Evolutionary conservation across 2,113 vertebrate species (phyloP).

Genomic region (Lepisosteus oculatus): DNA sequence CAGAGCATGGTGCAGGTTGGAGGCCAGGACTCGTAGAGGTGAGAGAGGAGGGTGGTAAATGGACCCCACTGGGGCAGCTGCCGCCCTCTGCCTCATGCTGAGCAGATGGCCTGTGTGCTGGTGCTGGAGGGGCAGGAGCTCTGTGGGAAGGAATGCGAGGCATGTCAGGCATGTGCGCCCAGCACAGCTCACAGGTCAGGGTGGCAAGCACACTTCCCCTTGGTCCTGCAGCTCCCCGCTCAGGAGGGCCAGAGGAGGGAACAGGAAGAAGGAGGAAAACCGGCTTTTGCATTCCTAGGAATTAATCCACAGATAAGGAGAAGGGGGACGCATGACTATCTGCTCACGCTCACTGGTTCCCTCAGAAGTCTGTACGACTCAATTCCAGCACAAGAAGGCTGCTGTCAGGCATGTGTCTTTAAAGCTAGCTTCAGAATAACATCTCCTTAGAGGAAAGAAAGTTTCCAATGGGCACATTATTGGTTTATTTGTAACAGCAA

Average conservation of each 20-base stretch:
- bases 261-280: neutral
- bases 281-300: slow-evolving; percentile 24
- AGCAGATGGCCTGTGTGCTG: too few species aligned
- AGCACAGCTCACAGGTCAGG: slow-evolving; percentile 32
- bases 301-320: slow-evolving; percentile 22
- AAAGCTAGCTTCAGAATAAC: neutral
- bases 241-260: neutral
- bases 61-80: too few species aligned
- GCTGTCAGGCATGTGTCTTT: too few species aligned
- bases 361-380: too few species aligned
- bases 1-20: too few species aligned
- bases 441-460: neutral
- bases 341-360: too few species aligned
- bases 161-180: slow-evolving; percentile 47
- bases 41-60: too few species aligned
- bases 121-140: slow-evolving; percentile 22
- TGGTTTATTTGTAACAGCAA: too few species aligned
- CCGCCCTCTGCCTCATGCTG: too few species aligned
- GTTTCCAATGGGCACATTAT: too few species aligned
- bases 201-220: slow-evolving; percentile 19
- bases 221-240: slow-evolving; percentile 5
- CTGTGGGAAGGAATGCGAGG: slow-evolving; percentile 42
- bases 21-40: too few species aligned
- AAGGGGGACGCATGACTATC: neutral
- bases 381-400: too few species aligned